Percentiles rank a stretch among this genome's conserved stretches.
phyloP scores from a whole-genome alignment of 2,888 invertebrate species.

The Lamellibrachia satsuma region DNA sequence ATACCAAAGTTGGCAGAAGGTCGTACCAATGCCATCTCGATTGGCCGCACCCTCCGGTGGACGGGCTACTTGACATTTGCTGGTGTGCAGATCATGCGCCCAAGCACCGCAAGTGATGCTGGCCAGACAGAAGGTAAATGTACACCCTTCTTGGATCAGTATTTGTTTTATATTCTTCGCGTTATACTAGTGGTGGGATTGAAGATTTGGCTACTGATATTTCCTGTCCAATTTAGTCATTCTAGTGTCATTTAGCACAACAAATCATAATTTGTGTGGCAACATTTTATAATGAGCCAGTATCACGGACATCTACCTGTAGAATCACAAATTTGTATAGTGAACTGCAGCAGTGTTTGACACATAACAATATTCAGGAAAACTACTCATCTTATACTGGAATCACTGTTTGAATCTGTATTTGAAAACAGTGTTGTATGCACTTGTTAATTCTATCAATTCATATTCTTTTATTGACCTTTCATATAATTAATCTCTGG shows the following conservation, averaged over 20 bases:
- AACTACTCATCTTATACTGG: no score
- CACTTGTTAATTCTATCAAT: neutral
- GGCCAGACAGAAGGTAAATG: neutral
- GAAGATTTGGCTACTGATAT: neutral
- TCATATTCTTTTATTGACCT: neutral
- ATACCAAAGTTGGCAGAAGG: conserved; percentile 18
- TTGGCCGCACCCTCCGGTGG: conserved; percentile 13
- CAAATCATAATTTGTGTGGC: neutral
- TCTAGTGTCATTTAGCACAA: neutral
- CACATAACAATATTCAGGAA: no score
- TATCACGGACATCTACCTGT: no score
- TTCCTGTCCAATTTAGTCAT: neutral
- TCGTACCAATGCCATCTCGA: neutral
- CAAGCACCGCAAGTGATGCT: neutral
- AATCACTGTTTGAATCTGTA: no score
- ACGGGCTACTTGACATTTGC: neutral
- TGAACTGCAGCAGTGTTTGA: no score
- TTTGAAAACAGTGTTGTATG: no score
- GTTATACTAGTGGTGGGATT: neutral
- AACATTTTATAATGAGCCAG: no score
- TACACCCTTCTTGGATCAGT: neutral
- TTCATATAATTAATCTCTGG: neutral
- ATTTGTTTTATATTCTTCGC: neutral
- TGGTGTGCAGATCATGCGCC: neutral
- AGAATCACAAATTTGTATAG: no score